These are phyloP conservation scores for Epirrhoe alternata DNA, from an alignment of 2,888 invertebrate genomes.

Conservation along the genomic window DNA sequence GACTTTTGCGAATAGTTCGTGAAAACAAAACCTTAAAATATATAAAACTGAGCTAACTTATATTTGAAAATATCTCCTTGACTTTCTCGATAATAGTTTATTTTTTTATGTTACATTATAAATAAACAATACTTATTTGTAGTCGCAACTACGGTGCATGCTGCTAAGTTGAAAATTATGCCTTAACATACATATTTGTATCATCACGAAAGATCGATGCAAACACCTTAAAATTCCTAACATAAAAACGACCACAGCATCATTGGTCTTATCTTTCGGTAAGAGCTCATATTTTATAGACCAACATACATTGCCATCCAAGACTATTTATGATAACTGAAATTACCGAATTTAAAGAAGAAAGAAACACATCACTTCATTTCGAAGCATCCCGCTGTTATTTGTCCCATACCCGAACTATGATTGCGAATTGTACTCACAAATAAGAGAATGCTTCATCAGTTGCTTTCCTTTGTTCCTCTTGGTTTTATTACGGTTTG, in stretches of 20 bases:
- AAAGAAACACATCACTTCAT: slow-evolving; percentile 39
- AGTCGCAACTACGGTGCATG: slow-evolving; percentile 34
- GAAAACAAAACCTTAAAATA: not conserved
- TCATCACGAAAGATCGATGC: slow-evolving; percentile 35
- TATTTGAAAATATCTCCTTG: not conserved
- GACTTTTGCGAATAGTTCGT: not conserved
- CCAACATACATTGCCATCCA: slow-evolving; percentile 32
- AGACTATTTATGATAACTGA: slow-evolving; percentile 56
- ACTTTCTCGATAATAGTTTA: not conserved
- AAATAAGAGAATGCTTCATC: slow-evolving; percentile 67
- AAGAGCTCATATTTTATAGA: slow-evolving; percentile 40
- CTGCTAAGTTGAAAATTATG: slow-evolving; percentile 39
- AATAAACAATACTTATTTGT: slow-evolving; percentile 43
- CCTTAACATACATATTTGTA: slow-evolving; percentile 34
- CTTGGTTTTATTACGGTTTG: slow-evolving; percentile 37
- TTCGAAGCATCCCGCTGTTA: slow-evolving; percentile 11
- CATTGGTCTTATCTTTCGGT: slow-evolving; percentile 38
- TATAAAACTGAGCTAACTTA: not conserved
- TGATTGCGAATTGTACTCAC: slow-evolving; percentile 73
- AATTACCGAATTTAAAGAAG: slow-evolving; percentile 65
- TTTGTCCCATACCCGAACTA: slow-evolving; percentile 50
- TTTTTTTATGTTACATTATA: slow-evolving; percentile 35
- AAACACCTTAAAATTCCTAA: slow-evolving; percentile 35
- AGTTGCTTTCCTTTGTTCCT: slow-evolving; percentile 71
- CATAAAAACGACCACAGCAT: slow-evolving; percentile 42